Evolutionary conservation across 2,888 invertebrate species (phyloP), one percentile per base, ranked within the genome.

Genomic region (Mythimna impura): DNA sequence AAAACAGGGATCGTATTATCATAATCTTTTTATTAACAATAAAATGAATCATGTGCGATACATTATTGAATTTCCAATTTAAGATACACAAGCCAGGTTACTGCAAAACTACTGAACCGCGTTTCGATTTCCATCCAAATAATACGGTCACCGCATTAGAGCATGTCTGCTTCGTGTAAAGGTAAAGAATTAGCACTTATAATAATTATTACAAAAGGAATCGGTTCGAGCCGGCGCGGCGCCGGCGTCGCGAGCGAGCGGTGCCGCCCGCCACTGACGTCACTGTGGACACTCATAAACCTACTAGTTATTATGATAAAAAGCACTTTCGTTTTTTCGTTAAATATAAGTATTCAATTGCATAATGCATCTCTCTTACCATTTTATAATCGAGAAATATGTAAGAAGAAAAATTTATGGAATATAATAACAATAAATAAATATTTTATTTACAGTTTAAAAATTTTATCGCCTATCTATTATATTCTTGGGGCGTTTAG

Each of bases 21-120:
- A 91, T 95, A 94, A 94, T 96, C 93, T 94, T 96, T 96, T 95
- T 95, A 96, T 94, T 96, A 96, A 96, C 96, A 96, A 96, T 95
- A 93, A 96, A 96, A 95, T 94, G 91, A 96, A 95, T 94, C 93
- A 87, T 93, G 95, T 95, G 95, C 94, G 90, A 93, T 94, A 95
- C 94, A 94, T 94, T 94, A 94, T 94, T 93, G 89, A 94, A 92
- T 94, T 93, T 90, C 91, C 94, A 93, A 91, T 93, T 92, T 89
- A 91, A 92, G 89, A 92, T 93, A 93, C 93, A 90, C 93, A 95
- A 95, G 94, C 95, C 92, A 86, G 89, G 86, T 89, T 89, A 89
- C 88, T 89, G 91, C 88, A 89, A 89, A 86, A 89, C 90, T 89
- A 90, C 89, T 88, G 84, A 89, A 89, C 86, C 89, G 86, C 89